Percentiles rank a stretch among this genome's conserved stretches.
Evolutionary conservation across 2,113 vertebrate genomes (phyloP).

Genomic region (Candoia aspera): DNA sequence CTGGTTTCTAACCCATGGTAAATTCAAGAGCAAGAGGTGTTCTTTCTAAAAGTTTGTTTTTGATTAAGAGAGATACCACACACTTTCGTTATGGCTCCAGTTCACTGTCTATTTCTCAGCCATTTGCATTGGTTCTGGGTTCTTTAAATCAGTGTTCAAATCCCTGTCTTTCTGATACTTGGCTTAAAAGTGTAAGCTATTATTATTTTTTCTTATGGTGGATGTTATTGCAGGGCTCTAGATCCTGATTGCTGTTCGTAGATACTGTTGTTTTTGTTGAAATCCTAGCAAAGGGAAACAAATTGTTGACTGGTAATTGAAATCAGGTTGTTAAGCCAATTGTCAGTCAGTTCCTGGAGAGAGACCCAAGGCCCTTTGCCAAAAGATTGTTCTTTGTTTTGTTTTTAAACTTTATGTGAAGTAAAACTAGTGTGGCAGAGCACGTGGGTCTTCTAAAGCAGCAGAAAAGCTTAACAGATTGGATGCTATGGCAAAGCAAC

Average conservation of each 20-base stretch:
- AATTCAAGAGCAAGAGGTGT: not conserved
- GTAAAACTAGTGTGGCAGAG: not conserved
- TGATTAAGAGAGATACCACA: not conserved
- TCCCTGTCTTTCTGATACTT: not conserved
- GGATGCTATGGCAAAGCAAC: conserved; percentile 4
- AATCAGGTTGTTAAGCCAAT: not conserved
- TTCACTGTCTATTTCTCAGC: not conserved
- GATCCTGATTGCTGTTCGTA: not conserved
- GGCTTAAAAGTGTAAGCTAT: not conserved
- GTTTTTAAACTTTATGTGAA: not conserved
- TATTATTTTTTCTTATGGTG: not conserved
- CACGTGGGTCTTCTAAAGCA: not conserved
- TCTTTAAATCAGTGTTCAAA: not conserved
- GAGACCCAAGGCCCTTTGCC: not conserved
- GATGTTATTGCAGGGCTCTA: not conserved
- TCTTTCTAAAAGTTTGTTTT: not conserved
- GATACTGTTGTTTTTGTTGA: not conserved
- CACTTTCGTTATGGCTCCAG: not conserved
- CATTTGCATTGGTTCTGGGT: not conserved
- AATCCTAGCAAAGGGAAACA: not conserved
- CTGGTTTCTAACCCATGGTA: too few species aligned
- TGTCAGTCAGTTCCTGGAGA: not conserved
- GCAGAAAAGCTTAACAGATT: not conserved
- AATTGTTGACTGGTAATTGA: not conserved
- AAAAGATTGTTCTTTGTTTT: not conserved